Evolutionary conservation across 1,140 invertebrate genomes (phyloP), one percentile per base, ranked within the genome.

Genomic region (Drosophila mauritiana): DNA sequence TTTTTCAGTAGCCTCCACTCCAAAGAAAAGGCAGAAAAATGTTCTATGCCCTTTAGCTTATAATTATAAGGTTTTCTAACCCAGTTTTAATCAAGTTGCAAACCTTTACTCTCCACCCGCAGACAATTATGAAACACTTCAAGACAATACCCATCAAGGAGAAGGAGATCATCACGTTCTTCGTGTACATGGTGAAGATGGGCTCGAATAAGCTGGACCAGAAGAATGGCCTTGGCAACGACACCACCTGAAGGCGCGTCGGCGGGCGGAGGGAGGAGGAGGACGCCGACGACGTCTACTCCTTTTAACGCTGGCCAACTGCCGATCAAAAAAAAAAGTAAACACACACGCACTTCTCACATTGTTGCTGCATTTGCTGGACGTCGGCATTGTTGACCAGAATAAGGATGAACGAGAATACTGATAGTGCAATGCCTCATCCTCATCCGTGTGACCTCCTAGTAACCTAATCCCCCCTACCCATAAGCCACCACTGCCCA

Each of bases 141-240:
- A 97, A 97, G 92, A 96, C 97, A 52, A 97, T 99, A 90, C 97
- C 96, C 40, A 97, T 99, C 1, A 95, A 96, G 80, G 98, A 99
- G 92, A 99, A 98, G 91, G 98, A 99, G 93, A 96, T 97, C 25
- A 93, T 98, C 13, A 98, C 98, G n/a, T 98, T 96, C 90, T 99
- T 99, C 91, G 97, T 99, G 78, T 99, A 98, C 91, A 98, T 97
- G 92, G 97, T 99, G 0, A 99, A 99, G 94, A 97, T 96, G 59
- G 98, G 98, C 93, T 96, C 96, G 52, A 98, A 98, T 91, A 98
- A 98, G 92, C 93, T 98, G 75, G 97, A 98, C 93, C 97, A 97
- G 92, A 97, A 97, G 91, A 97, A 97, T 93, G 96, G 96, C 20
- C 84, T 92, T 22, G 86, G 92, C 54, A 91, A 84, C 56, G 91